A percentile compares a stretch with the other conserved stretches of the same genome.
Conservation (phyloP, 2,888 invertebrate species). For the Stenchaetothrips biformis region DNA sequence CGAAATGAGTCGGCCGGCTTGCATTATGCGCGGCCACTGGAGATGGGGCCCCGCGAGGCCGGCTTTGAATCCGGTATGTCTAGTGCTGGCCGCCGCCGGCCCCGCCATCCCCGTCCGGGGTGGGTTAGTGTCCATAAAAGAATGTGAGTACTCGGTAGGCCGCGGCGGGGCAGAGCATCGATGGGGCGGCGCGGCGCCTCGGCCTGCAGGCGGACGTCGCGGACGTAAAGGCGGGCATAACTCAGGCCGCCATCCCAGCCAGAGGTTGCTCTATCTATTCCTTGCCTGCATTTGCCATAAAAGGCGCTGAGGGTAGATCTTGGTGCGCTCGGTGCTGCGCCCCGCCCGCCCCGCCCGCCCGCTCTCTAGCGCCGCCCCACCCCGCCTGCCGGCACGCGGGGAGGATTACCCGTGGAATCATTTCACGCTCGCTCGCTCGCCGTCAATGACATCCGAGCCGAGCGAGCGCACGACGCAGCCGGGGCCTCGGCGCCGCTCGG, state of each 20-base stretch:
- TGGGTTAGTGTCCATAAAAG: slow-evolving; percentile 21
- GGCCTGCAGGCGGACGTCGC: not conserved
- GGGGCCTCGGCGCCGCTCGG: not conserved
- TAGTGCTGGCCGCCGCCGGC: not conserved
- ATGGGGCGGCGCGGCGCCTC: not conserved
- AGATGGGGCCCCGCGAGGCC: too few species aligned
- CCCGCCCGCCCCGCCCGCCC: not conserved
- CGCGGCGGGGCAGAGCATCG: not conserved
- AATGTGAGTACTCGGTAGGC: slow-evolving; percentile 16
- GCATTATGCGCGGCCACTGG: too few species aligned
- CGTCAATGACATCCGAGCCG: not conserved
- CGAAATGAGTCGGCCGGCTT: too few species aligned
- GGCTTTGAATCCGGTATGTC: too few species aligned
- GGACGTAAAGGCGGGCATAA: slow-evolving; percentile 4
- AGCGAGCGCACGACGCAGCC: not conserved
- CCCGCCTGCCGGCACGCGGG: slow-evolving; percentile 10
- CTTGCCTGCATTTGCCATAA: slow-evolving; percentile 19
- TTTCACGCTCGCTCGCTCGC: slow-evolving; percentile 12
- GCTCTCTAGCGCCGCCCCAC: not conserved
- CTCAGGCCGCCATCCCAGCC: not conserved
- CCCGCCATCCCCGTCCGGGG: not conserved
- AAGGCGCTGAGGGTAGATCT: not conserved
- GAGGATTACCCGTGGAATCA: slow-evolving; percentile 1
- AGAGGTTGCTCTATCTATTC: slow-evolving; percentile 12
- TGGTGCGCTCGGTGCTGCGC: not conserved